phyloP scores from a whole-genome alignment of 1,140 invertebrate genomes.

The Calliopsis andreniformis region DNA sequence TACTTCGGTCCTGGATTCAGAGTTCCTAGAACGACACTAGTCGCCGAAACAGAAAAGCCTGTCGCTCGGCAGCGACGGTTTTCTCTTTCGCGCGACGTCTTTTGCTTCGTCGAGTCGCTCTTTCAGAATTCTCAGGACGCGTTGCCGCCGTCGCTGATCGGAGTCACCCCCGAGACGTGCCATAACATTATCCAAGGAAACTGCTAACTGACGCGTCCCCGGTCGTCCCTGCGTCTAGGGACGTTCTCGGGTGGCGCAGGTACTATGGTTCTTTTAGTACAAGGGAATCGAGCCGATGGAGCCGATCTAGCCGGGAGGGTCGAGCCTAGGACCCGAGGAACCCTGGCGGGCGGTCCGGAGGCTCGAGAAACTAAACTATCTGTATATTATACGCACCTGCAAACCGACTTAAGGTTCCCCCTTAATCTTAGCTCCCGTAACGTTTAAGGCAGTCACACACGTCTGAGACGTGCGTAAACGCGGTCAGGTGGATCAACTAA shows the following conservation, averaged over 20 bases:
- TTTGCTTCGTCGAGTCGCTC: conserved; percentile 15
- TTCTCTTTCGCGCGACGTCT: background rate
- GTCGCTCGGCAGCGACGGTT: background rate
- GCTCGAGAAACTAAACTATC: conserved; percentile 76
- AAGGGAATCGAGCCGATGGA: conserved; percentile 67
- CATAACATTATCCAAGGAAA: conserved; percentile 73
- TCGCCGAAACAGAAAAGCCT: background rate
- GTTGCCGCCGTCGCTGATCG: conserved; percentile 48
- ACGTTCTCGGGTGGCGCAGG: conserved; percentile 32
- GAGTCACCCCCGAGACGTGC: conserved; percentile 74
- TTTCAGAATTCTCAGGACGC: conserved; percentile 53
- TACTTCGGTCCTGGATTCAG: conserved; percentile 55
- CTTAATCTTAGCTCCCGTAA: conserved; percentile 74
- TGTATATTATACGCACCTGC: conserved; percentile 55
- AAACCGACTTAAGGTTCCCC: conserved; percentile 71
- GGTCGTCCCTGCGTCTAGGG: background rate
- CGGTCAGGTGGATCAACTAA: conserved; percentile 47
- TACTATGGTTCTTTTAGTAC: conserved; percentile 75
- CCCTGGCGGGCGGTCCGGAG: conserved; percentile 44
- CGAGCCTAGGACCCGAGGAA: background rate
- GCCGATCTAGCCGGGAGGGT: background rate
- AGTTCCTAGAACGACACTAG: conserved; percentile 45
- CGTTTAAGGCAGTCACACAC: conserved; percentile 68
- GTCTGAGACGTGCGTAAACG: conserved; percentile 62
- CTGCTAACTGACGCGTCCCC: conserved; percentile 28